phyloP scores from a whole-genome alignment of 92 coral and sea anemone genomes.

The Umimayanthus chanpuru region DNA sequence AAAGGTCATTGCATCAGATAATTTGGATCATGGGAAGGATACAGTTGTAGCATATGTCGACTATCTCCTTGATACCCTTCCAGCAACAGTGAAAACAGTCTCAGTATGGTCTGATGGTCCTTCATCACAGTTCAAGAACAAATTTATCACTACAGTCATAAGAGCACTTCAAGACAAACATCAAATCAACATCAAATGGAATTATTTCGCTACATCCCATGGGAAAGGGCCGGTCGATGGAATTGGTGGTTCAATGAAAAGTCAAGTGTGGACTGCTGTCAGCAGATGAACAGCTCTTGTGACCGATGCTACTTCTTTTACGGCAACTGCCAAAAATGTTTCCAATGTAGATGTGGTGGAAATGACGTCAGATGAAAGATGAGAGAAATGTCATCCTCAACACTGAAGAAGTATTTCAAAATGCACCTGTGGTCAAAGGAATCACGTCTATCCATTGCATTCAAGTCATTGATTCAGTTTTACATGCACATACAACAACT shows the following conservation, averaged over 20 bases:
- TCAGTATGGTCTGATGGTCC: conserved; percentile 63
- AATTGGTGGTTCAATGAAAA: conserved; percentile 52
- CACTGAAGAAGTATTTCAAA: conserved; percentile 20
- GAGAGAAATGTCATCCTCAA: conserved; percentile 19
- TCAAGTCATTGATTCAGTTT: conserved; percentile 43
- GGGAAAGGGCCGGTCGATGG: conserved; percentile 59
- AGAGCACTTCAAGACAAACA: conserved; percentile 53
- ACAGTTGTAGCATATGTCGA: conserved; percentile 58
- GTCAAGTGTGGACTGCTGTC: conserved; percentile 55
- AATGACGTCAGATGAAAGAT: conserved; percentile 34
- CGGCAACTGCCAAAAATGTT: conserved; percentile 34
- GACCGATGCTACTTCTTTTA: conserved; percentile 45
- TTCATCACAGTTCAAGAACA: conserved; percentile 61
- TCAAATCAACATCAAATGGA: conserved; percentile 50
- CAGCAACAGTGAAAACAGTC: conserved; percentile 49
- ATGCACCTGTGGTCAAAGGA: conserved; percentile 42
- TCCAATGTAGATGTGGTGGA: conserved; percentile 51
- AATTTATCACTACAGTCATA: conserved; percentile 49
- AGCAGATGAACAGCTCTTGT: conserved; percentile 42
- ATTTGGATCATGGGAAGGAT: conserved; percentile 56
- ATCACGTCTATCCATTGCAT: conserved; percentile 46
- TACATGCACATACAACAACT: conserved; percentile 33
- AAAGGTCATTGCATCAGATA: conserved; percentile 58
- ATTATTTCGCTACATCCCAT: conserved; percentile 51
- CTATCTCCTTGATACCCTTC: conserved; percentile 50